Evolutionary conservation across 2,113 vertebrate species (phyloP), one percentile per base, ranked within the genome.

Genomic region (Trinectes maculatus): DNA sequence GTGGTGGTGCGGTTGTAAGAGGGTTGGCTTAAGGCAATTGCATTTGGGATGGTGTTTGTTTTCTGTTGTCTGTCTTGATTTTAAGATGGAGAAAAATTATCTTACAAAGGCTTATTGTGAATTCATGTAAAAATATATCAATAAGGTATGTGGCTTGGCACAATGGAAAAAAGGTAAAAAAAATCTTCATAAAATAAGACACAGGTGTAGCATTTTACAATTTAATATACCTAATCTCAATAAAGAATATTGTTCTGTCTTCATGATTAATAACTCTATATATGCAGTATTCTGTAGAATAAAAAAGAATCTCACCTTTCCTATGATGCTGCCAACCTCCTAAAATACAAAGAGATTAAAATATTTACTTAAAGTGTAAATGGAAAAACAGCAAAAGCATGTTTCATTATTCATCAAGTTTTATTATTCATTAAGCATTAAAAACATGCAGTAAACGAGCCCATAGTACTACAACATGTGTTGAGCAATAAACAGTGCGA

Each of bases 321-420:
- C 91, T 83, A 92, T 92, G 81, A 92, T 92, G 85, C 91, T 92
- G 81, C 91, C 91, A 39, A 92, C 91, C 73, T 92, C 91, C 91
- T 91, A 56, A 33, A 89, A 86, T 19, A 61, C 24, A 77, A 70
- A 33, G 3, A 71, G n/a, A 78, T n/a, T 15, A 74, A 59, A 19
- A 6, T 9, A 39, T 75, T 48, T 7, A 34, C 71, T 48, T 24
- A 8, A 63, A 59, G 25, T 34, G 47, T 19, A 71, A 42, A 51
- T 1, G 36, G 24, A 3, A 43, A 60, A 53, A 49, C 37, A 6
- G 21, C 0, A 39, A 13, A 54, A 46, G 47, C 28, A 57, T 39
- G 4, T 31, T 55, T 39, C 9, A 46, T 63, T 63, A 66, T 46
- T 43, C 10, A 37, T 44, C 12, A 34, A n/a, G 3, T 4, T 44